Base-by-base conservation (phyloP, 2,888 invertebrate genomes). In the Parasteatoda lunata region DNA sequence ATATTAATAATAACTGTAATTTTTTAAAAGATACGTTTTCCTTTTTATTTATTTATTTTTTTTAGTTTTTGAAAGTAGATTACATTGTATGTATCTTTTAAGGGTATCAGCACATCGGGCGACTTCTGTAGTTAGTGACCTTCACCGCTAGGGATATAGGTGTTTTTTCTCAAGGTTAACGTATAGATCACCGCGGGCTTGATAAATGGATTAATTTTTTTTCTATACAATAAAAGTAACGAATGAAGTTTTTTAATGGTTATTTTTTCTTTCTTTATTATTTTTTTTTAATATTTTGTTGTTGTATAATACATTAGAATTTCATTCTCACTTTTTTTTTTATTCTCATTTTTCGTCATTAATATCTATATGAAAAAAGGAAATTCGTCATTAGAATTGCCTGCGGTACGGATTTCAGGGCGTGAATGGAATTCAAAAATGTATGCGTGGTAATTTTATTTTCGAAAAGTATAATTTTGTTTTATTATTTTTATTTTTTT, bases 1-100 rank as follows among this genome's bases (percentile, higher is more conserved):
- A 73, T 77, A 77, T 82, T 78, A 87, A 82, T 87, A 87, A 87
- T 87, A 87, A 87, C 86, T 73, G 86, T 87, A 87, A 87, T 87
- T 87, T 87, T 30, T 87, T 82, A 81, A 86, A 82, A 81, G 69
- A 65, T 77, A 59, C 68, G 65, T 75, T 69, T 70, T 72, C 65
- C 45, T 82, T 54, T 49, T 68, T 51, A 15, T 30, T 68, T 75
- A 64, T 76, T 80, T 85, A 66, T 80, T 64, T 75, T n/a, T 68
- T 69, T 13, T 47, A 64, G 30, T 64, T 75, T 68, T 66, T 45
- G 66, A 64, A 11, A 51, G 75, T 64, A 77, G 85, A 80, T 81
- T 75, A 81, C 48, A 81, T 72, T 75, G 75, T 75, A 71, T 80
- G 66, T 80, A 81, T 81, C 75, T 81, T 54, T 80, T 70, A 52